Conservation (phyloP, 2,888 invertebrate species). For the Zaprionus bogoriensis region DNA sequence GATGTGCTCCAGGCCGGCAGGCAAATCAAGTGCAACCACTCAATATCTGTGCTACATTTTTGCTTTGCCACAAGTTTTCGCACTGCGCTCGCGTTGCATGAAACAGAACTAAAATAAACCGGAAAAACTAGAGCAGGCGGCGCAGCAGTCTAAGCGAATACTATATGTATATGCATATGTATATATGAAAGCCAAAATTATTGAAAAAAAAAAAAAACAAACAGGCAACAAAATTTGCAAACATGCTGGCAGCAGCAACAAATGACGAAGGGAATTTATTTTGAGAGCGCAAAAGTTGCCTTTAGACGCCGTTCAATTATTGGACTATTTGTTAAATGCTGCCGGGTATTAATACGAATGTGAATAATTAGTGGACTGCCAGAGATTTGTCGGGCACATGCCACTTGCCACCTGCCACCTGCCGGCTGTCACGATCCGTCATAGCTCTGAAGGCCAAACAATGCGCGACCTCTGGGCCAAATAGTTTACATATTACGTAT, state of each 20-base stretch:
- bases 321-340: slow-evolving; percentile 25
- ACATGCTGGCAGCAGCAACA: slow-evolving; percentile 58
- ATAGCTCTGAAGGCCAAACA: slow-evolving; percentile 65
- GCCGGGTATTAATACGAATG: slow-evolving; percentile 38
- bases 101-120: slow-evolving; percentile 58
- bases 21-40: slow-evolving; percentile 46
- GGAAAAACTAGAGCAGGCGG: slow-evolving; percentile 68
- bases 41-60: background rate
- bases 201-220: slow-evolving; percentile 17
- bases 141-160: slow-evolving; percentile 51
- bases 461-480: slow-evolving; percentile 32
- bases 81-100: slow-evolving; percentile 28
- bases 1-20: background rate
- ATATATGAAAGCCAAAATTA: slow-evolving; percentile 49
- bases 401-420: slow-evolving; percentile 42
- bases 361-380: slow-evolving; percentile 47
- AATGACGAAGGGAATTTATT: slow-evolving; percentile 70
- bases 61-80: too few relatives aligned
- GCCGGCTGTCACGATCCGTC: slow-evolving; percentile 70
- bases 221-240: slow-evolving; percentile 23
- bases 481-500: slow-evolving; percentile 28
- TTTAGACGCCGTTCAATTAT: slow-evolving; percentile 29
- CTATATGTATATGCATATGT: slow-evolving; percentile 32
- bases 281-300: too few relatives aligned
- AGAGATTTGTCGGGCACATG: slow-evolving; percentile 3